Evolutionary conservation across 2,888 invertebrate species (phyloP), one percentile per base, ranked within the genome.

Genomic region (Sthenelais limicola): DNA sequence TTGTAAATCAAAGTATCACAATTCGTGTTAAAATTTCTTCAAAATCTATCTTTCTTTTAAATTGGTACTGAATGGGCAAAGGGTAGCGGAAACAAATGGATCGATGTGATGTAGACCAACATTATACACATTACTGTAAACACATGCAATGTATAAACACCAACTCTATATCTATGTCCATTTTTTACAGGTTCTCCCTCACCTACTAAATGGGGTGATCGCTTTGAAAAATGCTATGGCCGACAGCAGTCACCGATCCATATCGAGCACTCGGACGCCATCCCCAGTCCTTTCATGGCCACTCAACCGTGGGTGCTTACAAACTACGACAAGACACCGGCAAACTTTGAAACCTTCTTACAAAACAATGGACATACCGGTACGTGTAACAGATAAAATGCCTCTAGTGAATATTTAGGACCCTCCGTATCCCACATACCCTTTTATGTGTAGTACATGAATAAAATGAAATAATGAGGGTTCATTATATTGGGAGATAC

Each of bases 221-320:
- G 89, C 70, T 93, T 93, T 93, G 90, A 91, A 3, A 30, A 72
- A 28, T 67, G 68, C n/a, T 32, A 26, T 5, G 72, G 72, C 0
- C 43, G 15, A 0, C 26, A 28, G 1, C 94, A 94, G 87, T 94
- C 94, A 77, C 94, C 94, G 0, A 94, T 94, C 78, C 93, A 94
- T 87, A 94, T 94, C 79, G 92, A 93, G 82, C 32, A 43, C 43
- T 30, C 24, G 21, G 18, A 38, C 9, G 62, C 72, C 51, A 32
- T 94, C 80, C 88, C 91, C 72, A 89, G 89, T 74, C 85, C 87
- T 43, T 91, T 92, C n/a, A 89, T 90, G 68, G 87, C 88, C 54
- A 90, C 91, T 0, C 89, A 90, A 1, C 47, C 47, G 1, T 68
- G 62, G 62, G 38, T 26, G 1, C 35, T 68, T 30, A 47, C n/a